Conservation (phyloP, 2,113 vertebrate species). For the Madoqua kirkii region DNA sequence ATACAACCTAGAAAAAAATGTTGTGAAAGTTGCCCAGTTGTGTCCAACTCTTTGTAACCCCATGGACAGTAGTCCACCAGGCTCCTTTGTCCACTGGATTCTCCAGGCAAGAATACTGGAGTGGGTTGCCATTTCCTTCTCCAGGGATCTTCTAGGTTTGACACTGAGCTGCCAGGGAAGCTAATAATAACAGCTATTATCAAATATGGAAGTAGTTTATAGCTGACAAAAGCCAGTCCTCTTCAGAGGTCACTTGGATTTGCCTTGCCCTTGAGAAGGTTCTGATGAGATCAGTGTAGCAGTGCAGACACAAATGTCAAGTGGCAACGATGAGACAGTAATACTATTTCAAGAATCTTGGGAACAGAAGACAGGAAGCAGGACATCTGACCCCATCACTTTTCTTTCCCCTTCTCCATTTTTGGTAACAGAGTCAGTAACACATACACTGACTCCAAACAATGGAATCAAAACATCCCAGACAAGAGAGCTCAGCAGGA, state of each 20-base stretch:
- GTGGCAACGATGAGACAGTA: not conserved
- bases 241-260: not conserved
- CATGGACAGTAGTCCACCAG: not conserved
- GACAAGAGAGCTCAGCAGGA: not conserved
- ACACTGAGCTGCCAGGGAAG: not conserved
- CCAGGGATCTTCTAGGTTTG: not conserved
- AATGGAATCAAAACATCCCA: not conserved
- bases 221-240: not conserved
- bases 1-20: not conserved
- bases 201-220: not conserved
- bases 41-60: not conserved
- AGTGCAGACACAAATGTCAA: not conserved
- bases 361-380: not conserved
- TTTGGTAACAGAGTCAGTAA: not conserved
- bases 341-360: not conserved
- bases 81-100: not conserved
- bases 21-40: not conserved
- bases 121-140: not conserved
- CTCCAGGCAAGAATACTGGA: not conserved
- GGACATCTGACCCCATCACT: not conserved
- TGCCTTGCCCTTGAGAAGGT: not conserved
- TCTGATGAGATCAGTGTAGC: not conserved
- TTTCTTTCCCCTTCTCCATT: not conserved
- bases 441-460: not conserved
- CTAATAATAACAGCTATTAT: not conserved